A percentile compares a stretch with the other conserved stretches of the same genome.
Evolutionary conservation across 2,797 vertebrate genomes (phyloP).

Genomic region (Paramormyrops hopkinsi): DNA sequence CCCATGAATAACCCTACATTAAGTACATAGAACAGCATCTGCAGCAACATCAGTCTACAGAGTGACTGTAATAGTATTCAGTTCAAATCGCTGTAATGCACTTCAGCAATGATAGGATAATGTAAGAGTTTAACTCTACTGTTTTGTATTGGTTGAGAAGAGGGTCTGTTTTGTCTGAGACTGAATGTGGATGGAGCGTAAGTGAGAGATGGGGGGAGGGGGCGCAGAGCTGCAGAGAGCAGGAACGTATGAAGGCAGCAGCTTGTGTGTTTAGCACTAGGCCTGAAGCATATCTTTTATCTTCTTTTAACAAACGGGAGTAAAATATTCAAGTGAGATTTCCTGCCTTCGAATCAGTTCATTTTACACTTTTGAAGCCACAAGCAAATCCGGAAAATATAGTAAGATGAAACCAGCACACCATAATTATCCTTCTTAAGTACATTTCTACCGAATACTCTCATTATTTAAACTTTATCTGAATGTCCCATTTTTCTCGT

Average conservation of each 20-base stretch:
- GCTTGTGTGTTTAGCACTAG: not conserved
- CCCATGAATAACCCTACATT: not conserved
- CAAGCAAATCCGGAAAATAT: not conserved
- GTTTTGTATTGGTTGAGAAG: not conserved
- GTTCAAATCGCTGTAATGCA: not conserved
- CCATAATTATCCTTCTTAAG: not conserved
- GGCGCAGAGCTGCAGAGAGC: not conserved
- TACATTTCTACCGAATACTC: not conserved
- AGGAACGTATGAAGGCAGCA: not conserved
- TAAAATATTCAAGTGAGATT: not conserved
- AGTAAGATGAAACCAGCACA: not conserved
- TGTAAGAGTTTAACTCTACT: not conserved
- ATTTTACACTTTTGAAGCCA: not conserved
- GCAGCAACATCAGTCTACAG: not conserved
- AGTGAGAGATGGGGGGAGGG: not conserved
- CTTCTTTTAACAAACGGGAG: not conserved
- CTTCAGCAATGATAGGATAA: not conserved
- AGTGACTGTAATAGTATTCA: not conserved
- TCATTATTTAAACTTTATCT: not conserved
- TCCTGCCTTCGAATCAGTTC: not conserved
- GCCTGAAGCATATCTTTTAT: not conserved
- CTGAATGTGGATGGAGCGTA: not conserved
- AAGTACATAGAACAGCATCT: not conserved
- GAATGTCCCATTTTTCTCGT: not conserved
- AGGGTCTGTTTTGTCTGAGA: not conserved